These are phyloP conservation scores for Acinonyx jubatus DNA, from an alignment of 2,113 vertebrate species.

Conservation along the genomic window DNA sequence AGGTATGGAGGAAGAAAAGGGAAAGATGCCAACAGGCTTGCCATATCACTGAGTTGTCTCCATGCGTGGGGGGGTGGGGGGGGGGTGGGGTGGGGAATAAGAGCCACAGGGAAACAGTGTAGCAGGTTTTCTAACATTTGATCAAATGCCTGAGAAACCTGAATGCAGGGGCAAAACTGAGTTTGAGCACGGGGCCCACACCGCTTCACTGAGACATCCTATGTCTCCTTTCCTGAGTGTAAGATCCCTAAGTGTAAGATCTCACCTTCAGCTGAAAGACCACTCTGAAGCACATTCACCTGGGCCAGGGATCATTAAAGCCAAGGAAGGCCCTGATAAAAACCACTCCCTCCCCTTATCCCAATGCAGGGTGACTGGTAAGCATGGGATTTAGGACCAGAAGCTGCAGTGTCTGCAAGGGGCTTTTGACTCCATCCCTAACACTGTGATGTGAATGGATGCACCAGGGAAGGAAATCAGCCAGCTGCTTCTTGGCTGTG, in stretches of 20 bases:
- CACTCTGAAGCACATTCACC: neutral
- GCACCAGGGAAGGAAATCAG: neutral
- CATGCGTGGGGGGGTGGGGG: no score
- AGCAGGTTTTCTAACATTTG: neutral
- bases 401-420: neutral
- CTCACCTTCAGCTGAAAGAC: neutral
- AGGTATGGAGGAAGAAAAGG: neutral
- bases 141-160: neutral
- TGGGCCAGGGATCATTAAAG: neutral
- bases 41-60: neutral
- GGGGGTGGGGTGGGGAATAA: neutral
- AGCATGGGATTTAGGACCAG: no score
- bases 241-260: neutral
- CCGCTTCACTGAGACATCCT: neutral
- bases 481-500: neutral
- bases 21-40: neutral
- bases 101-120: neutral
- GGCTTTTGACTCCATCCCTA: neutral
- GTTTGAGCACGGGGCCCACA: neutral
- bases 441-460: neutral
- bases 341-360: accelerated
- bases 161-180: neutral
- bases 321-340: neutral
- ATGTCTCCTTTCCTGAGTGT: neutral
- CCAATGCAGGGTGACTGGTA: neutral